phyloP scores from a whole-genome alignment of 2,888 invertebrate genomes.

The Tanytarsus gracilentus region DNA sequence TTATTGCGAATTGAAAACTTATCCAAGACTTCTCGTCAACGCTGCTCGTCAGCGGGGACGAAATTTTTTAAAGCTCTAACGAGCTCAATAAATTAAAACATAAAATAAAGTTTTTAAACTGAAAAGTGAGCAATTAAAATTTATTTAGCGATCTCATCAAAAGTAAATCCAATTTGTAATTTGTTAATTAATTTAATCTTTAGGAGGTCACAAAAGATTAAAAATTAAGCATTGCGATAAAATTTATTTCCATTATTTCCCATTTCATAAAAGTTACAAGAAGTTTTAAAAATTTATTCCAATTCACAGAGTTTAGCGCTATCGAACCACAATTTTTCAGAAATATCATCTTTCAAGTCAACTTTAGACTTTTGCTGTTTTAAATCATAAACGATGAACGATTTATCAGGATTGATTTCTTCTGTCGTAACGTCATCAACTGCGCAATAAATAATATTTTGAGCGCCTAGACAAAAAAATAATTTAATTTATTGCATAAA shows the following conservation, averaged over 20 bases:
- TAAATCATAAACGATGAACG: constrained; percentile 69
- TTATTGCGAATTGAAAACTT: constrained; percentile 29
- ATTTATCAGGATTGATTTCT: constrained; percentile 48
- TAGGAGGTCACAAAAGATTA: too few relatives aligned
- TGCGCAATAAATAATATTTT: constrained; percentile 70
- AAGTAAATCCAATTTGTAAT: too few relatives aligned
- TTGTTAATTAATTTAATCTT: too few relatives aligned
- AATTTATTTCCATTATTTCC: too few relatives aligned
- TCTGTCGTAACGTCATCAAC: constrained; percentile 46
- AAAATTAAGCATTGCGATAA: too few relatives aligned
- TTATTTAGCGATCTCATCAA: too few relatives aligned
- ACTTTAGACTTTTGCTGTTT: constrained; percentile 52
- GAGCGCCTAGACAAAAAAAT: too few relatives aligned
- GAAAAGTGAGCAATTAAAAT: too few relatives aligned
- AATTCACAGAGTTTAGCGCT: constrained; percentile 52
- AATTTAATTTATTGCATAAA: constrained; percentile 48
- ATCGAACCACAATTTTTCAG: constrained; percentile 59
- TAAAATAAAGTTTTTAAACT: too few relatives aligned
- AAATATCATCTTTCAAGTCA: constrained; percentile 52
- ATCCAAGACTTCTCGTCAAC: constrained; percentile 20
- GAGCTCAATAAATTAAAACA: constrained; percentile 7
- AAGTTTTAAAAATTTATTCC: too few relatives aligned
- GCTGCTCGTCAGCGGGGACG: neutral
- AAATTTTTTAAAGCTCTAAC: constrained; percentile 26
- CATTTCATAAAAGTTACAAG: too few relatives aligned